These are phyloP conservation scores for Perca schrenkii DNA, from an alignment of 2,113 vertebrate genomes.

Conservation along the genomic window DNA sequence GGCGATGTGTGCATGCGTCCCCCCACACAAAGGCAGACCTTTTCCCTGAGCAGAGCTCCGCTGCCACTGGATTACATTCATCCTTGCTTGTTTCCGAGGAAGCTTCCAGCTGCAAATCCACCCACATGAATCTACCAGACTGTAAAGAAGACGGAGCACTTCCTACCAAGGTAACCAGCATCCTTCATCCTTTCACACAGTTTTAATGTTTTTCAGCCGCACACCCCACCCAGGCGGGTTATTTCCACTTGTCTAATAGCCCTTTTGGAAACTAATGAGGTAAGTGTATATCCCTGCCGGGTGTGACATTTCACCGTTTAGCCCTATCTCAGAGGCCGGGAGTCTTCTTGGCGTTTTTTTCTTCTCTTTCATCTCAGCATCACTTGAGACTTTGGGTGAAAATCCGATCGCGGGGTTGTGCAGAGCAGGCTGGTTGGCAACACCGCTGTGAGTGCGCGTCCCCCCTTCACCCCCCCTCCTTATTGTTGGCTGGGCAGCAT, in stretches of 20 bases:
- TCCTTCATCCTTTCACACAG: background rate
- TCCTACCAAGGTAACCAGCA: conserved; percentile 70
- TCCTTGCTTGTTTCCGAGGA: conserved; percentile 63
- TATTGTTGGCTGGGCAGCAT: conserved; percentile 67
- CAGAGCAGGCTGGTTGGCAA: conserved; percentile 63
- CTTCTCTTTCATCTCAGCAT: background rate
- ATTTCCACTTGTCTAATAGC: conserved; percentile 45
- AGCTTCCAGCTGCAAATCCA: conserved; percentile 75
- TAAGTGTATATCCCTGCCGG: background rate
- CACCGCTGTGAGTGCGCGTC: conserved; percentile 44
- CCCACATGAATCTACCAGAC: conserved; percentile 77
- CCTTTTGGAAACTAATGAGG: conserved; percentile 26
- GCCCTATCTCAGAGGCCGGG: background rate
- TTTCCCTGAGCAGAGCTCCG: conserved; percentile 61
- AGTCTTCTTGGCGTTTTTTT: conserved; percentile 6
- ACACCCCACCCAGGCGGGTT: conserved; percentile 69
- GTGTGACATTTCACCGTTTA: conserved; percentile 7
- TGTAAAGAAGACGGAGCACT: conserved; percentile 74
- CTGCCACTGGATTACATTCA: conserved; percentile 75
- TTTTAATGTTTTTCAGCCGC: conserved; percentile 21
- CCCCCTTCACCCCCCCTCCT: conserved; percentile 43
- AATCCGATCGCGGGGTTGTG: conserved; percentile 23
- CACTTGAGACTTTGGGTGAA: conserved; percentile 43
- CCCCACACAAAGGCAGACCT: conserved; percentile 60
- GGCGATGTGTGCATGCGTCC: conserved; percentile 70